Evolutionary conservation across 2,888 invertebrate species (phyloP).

Genomic region (Charanyca ferruginea): DNA sequence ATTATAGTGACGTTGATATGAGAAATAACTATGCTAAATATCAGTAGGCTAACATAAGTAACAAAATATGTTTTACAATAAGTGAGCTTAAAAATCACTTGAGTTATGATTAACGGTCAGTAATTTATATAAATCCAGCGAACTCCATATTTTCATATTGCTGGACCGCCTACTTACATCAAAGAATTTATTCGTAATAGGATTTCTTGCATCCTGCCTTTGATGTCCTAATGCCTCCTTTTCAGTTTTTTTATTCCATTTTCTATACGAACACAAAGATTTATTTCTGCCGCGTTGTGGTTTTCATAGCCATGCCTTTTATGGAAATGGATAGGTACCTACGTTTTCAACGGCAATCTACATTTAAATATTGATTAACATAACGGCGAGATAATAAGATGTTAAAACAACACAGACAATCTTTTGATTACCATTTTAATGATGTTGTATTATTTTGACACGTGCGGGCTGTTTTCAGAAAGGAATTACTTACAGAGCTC

Average conservation of each 20-base stretch:
- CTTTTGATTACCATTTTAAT: constrained; percentile 42
- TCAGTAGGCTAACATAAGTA: no score
- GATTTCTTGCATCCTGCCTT: constrained; percentile 64
- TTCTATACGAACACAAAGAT: constrained; percentile 42
- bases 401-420: constrained; percentile 31
- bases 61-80: no score
- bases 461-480: constrained; percentile 5
- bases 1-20: no score
- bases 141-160: constrained; percentile 21
- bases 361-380: constrained; percentile 47
- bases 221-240: constrained; percentile 60
- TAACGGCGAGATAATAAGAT: constrained; percentile 10
- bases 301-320: constrained; percentile 38
- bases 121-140: background rate
- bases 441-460: constrained; percentile 12
- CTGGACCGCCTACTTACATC: constrained; percentile 56
- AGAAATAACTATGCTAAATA: no score
- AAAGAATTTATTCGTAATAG: constrained; percentile 64
- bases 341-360: constrained; percentile 11
- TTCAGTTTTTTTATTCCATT: constrained; percentile 53
- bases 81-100: no score
- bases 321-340: background rate
- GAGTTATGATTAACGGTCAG: background rate
- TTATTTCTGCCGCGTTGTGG: constrained; percentile 34
- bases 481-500: background rate